Conservation (phyloP, 2,113 vertebrate species). For the Callipepla californica region DNA sequence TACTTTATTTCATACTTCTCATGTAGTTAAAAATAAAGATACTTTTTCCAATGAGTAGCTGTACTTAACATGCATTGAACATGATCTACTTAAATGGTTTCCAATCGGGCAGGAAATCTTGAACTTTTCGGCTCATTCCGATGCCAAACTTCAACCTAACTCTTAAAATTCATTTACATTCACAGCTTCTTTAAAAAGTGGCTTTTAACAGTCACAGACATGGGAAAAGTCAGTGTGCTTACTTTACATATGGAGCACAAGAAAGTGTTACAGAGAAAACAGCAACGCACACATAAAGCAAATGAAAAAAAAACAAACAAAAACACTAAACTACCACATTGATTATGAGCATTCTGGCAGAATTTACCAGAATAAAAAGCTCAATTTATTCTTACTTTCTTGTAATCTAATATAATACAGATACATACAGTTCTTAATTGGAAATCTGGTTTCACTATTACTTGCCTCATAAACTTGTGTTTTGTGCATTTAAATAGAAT, state of each 20-base stretch:
- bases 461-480: background rate
- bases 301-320: background rate
- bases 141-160: background rate
- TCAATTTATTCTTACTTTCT: background rate
- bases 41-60: background rate
- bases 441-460: background rate
- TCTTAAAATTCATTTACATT: background rate
- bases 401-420: background rate
- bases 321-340: background rate
- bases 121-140: background rate
- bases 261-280: background rate
- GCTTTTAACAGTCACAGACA: background rate
- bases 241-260: background rate
- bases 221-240: background rate
- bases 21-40: background rate
- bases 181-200: background rate
- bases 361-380: background rate
- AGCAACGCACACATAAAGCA: background rate
- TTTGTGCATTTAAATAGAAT: background rate
- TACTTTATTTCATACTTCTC: background rate
- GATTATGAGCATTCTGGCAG: background rate
- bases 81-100: background rate
- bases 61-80: background rate
- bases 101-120: background rate
- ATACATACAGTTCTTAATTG: background rate